Base-by-base conservation (phyloP, 2,797 vertebrate species). In the Lindbergichthys nudifrons region DNA sequence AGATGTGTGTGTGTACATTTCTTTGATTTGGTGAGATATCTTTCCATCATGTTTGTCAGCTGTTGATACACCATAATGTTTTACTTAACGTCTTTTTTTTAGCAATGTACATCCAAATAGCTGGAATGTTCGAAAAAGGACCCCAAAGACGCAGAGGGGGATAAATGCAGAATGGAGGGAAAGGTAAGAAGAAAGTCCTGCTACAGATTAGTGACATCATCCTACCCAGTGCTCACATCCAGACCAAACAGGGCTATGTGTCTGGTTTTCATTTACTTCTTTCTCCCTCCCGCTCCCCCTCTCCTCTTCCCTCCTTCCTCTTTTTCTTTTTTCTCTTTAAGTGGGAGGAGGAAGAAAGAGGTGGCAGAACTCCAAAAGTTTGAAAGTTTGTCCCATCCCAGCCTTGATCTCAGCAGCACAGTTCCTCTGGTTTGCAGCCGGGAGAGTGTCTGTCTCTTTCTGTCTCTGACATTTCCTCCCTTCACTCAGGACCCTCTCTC, bases 241-340 rank as follows among this genome's bases (percentile, higher is more conserved):
- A 93, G 88, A 93, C 92, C 93, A 94, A 94, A 94, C 89, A 92
- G 83, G 83, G 89, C 79, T 64, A 79, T 87, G 86, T 61, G 87
- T 94, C 94, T 95, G 94, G 88, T 91, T 95, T 90, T 93, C 89
- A 89, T 95, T 95, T 93, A 83, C 84, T 79, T 64, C 79, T 48
- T 2, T 21, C 18, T 0, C 14, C 45, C 51, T 57, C 61, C 39
- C 7, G 14, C 53, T 69, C 79, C 75, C 64, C 77, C 77, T 69
- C 70, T 66, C 77, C 70, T 66, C 61, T 57, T 39, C 64, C 57
- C 56, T 74, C 65, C 79, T 85, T 62, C 63, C 75, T 82, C 70
- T 73, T 60, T 73, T 63, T 78, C 57, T 82, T 87, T 71, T 83
- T 75, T 76, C 66, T 82, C 75, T 84, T 86, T 85, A 91, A 94